Conservation (phyloP, 2,797 vertebrate species). For the Hydrophis major region DNA sequence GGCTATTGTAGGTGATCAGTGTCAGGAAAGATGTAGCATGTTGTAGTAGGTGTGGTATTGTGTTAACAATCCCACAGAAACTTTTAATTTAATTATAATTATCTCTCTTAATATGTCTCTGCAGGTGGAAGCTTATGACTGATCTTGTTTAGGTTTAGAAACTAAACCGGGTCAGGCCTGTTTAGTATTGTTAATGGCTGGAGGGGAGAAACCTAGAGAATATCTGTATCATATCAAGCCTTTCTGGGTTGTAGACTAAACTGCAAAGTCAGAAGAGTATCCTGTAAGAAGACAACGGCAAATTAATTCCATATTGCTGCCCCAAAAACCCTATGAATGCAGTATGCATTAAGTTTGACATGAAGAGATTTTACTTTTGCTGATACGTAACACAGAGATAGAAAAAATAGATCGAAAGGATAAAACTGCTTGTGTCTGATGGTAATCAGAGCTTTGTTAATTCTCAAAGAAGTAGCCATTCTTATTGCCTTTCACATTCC, state of each 20-base stretch:
- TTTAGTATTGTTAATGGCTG: background rate
- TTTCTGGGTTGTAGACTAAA: background rate
- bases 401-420: background rate
- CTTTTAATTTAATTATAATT: background rate
- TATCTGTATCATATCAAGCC: background rate
- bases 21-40: background rate
- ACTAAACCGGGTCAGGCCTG: background rate
- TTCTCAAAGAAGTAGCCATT: background rate
- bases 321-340: background rate
- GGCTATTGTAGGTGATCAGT: background rate
- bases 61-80: background rate
- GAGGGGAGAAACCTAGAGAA: background rate
- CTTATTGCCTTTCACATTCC: background rate
- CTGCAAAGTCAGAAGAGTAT: background rate
- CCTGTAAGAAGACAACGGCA: background rate
- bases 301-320: background rate
- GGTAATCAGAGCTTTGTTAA: background rate
- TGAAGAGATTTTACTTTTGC: background rate
- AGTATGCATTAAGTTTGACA: background rate
- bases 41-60: background rate
- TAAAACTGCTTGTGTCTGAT: background rate
- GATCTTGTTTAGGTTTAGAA: background rate
- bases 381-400: background rate
- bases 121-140: background rate
- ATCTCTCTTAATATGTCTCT: background rate